phyloP scores from a whole-genome alignment of 2,797 vertebrate species.

The Phoebastria nigripes region DNA sequence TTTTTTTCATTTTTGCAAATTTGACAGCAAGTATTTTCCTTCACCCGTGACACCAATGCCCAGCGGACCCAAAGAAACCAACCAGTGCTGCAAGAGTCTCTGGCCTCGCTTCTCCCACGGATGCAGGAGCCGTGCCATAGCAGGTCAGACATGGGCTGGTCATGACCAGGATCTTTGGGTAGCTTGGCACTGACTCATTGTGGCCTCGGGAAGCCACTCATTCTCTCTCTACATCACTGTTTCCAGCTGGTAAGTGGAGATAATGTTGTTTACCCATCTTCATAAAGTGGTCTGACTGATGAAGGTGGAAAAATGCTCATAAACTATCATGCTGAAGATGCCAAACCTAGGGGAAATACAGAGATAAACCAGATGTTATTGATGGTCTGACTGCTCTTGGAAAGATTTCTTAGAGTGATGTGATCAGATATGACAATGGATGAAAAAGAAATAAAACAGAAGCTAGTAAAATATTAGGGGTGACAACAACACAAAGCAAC shows the following conservation, averaged over 20 bases:
- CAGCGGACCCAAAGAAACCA: neutral
- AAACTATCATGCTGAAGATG: neutral
- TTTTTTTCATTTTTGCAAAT: neutral
- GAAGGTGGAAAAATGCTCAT: constrained; percentile 16
- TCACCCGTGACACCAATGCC: neutral
- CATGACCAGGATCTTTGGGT: neutral
- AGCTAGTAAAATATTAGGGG: neutral
- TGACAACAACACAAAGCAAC: neutral
- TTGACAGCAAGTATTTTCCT: neutral
- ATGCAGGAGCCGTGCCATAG: neutral
- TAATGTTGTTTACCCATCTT: constrained; percentile 10
- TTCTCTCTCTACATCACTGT: neutral
- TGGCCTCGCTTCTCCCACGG: neutral
- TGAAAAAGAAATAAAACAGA: neutral
- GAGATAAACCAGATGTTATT: constrained; percentile 1
- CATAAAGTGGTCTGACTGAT: neutral
- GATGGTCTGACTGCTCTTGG: neutral
- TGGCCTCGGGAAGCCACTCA: neutral
- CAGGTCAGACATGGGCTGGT: neutral
- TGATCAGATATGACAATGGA: neutral
- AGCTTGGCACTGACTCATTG: neutral
- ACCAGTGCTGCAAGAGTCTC: neutral
- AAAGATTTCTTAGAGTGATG: neutral
- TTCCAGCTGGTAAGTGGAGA: neutral
- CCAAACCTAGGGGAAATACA: neutral